Evolutionary conservation across 2,797 vertebrate species (phyloP).

Genomic region (Oreochromis mossambicus): DNA sequence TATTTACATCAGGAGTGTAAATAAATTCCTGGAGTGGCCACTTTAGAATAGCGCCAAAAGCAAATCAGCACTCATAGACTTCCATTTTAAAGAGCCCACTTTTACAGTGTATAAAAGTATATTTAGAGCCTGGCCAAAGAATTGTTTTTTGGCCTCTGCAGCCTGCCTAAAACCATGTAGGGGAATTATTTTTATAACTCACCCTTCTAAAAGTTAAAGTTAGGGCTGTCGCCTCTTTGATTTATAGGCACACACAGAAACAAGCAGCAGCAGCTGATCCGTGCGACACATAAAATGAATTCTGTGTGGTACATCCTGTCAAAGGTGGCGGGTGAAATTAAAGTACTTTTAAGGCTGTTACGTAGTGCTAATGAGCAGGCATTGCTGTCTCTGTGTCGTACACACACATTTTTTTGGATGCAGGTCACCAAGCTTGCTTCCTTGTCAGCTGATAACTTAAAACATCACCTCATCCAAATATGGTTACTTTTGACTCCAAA

Average conservation of each 20-base stretch:
- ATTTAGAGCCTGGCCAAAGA: fast-evolving
- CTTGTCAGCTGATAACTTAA: not conserved
- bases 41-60: not conserved
- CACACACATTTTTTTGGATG: not conserved
- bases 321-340: fast-evolving
- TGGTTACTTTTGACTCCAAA: not conserved
- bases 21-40: not conserved
- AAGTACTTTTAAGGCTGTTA: not conserved
- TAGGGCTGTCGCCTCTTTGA: not conserved
- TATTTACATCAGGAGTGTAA: not conserved
- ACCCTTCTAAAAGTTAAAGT: not conserved
- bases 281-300: not conserved
- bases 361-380: not conserved
- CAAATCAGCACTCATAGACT: not conserved
- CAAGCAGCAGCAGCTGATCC: not conserved
- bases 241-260: not conserved
- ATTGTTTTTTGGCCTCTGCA: not conserved
- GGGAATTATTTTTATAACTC: not conserved
- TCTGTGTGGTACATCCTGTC: not conserved
- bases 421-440: not conserved
- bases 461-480: not conserved
- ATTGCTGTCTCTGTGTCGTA: not conserved
- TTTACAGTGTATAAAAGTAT: not conserved
- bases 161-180: not conserved
- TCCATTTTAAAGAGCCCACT: not conserved